Conservation (phyloP, 1,140 invertebrate species). For the Chelonus insularis region DNA sequence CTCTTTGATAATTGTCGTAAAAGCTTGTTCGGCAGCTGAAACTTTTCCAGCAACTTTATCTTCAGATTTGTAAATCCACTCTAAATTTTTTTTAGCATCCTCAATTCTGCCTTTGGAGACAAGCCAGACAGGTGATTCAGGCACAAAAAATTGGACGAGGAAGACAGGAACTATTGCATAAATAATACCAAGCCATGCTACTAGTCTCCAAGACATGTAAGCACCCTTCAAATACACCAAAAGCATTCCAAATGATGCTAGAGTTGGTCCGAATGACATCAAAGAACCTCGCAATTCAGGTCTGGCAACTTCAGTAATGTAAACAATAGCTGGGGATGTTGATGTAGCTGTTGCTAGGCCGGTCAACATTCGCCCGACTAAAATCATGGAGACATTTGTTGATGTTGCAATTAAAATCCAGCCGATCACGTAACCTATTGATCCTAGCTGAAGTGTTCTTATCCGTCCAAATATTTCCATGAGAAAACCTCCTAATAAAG, state of each 20-base stretch:
- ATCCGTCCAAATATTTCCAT: slow-evolving; percentile 69
- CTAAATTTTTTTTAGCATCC: slow-evolving; percentile 61
- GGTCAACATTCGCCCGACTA: slow-evolving; percentile 67
- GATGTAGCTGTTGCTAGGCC: slow-evolving; percentile 64
- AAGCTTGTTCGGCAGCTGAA: slow-evolving; percentile 44
- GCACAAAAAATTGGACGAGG: slow-evolving; percentile 64
- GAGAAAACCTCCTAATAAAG: slow-evolving; percentile 61
- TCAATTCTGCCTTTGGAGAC: slow-evolving; percentile 62
- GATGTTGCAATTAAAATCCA: slow-evolving; percentile 66
- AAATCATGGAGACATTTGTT: slow-evolving; percentile 56
- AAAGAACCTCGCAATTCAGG: slow-evolving; percentile 64
- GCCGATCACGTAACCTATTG: slow-evolving; percentile 65
- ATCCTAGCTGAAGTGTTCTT: slow-evolving; percentile 64
- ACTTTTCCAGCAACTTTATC: slow-evolving; percentile 33
- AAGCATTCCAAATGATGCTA: slow-evolving; percentile 63
- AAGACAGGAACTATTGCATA: slow-evolving; percentile 62
- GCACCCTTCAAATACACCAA: slow-evolving; percentile 65
- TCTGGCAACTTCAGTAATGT: slow-evolving; percentile 66
- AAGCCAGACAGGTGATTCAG: slow-evolving; percentile 72
- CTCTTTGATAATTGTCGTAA: slow-evolving; percentile 53
- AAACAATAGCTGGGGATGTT: slow-evolving; percentile 65
- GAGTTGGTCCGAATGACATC: slow-evolving; percentile 60
- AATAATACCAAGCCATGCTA: slow-evolving; percentile 63
- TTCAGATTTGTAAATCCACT: slow-evolving; percentile 50
- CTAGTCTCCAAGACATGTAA: slow-evolving; percentile 63